Base-by-base conservation (phyloP, 1,140 invertebrate species). In the Vanessa tameamea region DNA sequence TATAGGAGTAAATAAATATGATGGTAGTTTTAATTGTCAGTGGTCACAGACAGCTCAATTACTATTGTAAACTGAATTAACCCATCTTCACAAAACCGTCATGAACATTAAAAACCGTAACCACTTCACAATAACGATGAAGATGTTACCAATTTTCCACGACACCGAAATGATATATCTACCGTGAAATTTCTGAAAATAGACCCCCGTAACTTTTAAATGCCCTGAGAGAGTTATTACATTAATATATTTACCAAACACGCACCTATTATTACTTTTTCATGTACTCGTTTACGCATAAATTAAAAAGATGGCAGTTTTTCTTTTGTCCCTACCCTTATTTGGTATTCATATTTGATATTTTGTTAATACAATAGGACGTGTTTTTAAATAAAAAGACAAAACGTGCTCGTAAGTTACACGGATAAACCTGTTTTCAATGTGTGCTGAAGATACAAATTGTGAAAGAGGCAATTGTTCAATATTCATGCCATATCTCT, bases 281-380 rank as follows among this genome's bases (percentile, higher is more conserved):
- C 89, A 92, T 92, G 91, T 92, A 92, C 90, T 92, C 86, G 83
- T 86, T 90, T 83, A 78, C 82, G 87, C 88, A 92, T 92, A 92
- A 91, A 92, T 92, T 92, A 92, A 92, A 90, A 87, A 82, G 82
- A 86, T 90, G 89, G 86, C 88, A 87, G 85, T 90, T 89, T 89
- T 92, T 88, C 90, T 90, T 92, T 92, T 92, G 89, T 92, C 81
- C 86, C 82, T 85, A 87, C 90, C 91, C 91, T 92, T 88, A 92
- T 92, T 92, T 92, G 85, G 90, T 92, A 92, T 92, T 92, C 90
- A 92, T 92, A 89, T 91, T 92, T 91, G 87, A 89, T 88, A 90
- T 90, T 91, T 91, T 87, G 89, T 85, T 90, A 87, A 85, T 86
- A 92, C 89, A 92, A 92, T 90, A 87, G 82, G 80, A 79, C 79